Evolutionary conservation across 1,140 invertebrate species (phyloP), one percentile per base, ranked within the genome.

Genomic region (Eriosoma lanigerum): DNA sequence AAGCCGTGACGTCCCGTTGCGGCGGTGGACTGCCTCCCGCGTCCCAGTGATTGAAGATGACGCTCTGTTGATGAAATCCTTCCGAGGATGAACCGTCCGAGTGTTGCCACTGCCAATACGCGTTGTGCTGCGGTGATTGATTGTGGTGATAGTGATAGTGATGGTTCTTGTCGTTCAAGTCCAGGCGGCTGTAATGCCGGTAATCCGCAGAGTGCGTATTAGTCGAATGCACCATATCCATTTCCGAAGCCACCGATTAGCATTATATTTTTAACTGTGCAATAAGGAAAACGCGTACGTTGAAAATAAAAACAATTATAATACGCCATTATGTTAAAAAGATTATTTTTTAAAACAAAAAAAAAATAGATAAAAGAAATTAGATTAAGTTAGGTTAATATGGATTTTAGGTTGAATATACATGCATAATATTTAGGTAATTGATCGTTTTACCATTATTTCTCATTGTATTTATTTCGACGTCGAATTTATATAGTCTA

Each of bases 101-200:
- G 38, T 70, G 66, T 48, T 70, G 66, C 66, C 66, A 70, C 24
- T 70, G 66, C 44, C 44, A 70, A 13, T 50, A 50, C 15, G 66
- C 21, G 24, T 19, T 19, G 46, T 70, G 66, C 15, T 19, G 46
- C 8, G 64, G 44, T 19, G 46, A 54, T 54, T 54, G 10, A n/a
- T n/a, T n/a, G n/a, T n/a, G n/a, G n/a, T n/a, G n/a, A n/a, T n/a
- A n/a, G n/a, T n/a, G n/a, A n/a, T n/a, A n/a, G 52, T 54, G 17
- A 54, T 54, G 52, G 15, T 54, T 54, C n/a, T 15, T 54, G 52
- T 54, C 32, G 32, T 38, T 54, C 15, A 54, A 54, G 52, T 54
- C 19, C 15, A 54, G 8, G 52, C n/a, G 32, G 8, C 8, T n/a
- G 52, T 54, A 54, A 5, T n/a, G 52, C 19, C 19, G 1, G 24